These are phyloP conservation scores for Agapetus fuscipes DNA, from an alignment of 2,888 invertebrate genomes.

Conservation along the genomic window DNA sequence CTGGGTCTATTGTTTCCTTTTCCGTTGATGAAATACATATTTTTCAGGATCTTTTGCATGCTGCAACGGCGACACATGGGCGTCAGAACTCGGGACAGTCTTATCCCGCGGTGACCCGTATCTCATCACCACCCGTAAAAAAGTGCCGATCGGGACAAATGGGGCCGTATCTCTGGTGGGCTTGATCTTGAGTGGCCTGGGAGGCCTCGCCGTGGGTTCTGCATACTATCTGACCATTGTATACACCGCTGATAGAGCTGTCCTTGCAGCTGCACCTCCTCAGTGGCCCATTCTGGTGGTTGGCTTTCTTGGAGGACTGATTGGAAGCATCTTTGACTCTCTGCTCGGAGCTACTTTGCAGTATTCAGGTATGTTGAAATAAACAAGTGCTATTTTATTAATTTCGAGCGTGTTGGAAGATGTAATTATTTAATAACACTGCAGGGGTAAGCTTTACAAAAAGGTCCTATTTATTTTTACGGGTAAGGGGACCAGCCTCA, in stretches of 20 bases:
- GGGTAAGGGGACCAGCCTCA: too few species aligned
- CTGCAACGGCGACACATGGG: constrained; percentile 85
- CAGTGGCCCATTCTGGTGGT: constrained; percentile 73
- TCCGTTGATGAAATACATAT: too few species aligned
- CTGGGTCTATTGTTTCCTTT: too few species aligned
- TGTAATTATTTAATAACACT: too few species aligned
- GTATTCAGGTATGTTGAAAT: constrained; percentile 76
- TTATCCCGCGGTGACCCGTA: constrained; percentile 57
- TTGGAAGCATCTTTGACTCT: constrained; percentile 78
- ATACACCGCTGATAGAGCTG: constrained; percentile 49
- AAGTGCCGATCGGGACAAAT: constrained; percentile 81
- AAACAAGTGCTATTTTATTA: too few species aligned
- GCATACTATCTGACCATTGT: constrained; percentile 59
- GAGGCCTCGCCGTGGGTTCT: constrained; percentile 62
- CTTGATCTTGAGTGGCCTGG: constrained; percentile 47
- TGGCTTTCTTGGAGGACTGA: constrained; percentile 63
- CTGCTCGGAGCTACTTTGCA: constrained; percentile 76
- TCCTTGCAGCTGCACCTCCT: constrained; percentile 50
- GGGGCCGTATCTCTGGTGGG: constrained; percentile 69
- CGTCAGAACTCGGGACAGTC: constrained; percentile 79
- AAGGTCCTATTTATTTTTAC: too few species aligned
- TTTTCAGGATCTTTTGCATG: constrained; percentile 71
- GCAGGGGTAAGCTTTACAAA: too few species aligned
- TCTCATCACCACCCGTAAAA: constrained; percentile 62
- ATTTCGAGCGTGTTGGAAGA: neutral